A percentile compares a stretch with the other conserved stretches of the same genome.
phyloP scores from a whole-genome alignment of 2,888 invertebrate species.

The Notodonta ziczac region DNA sequence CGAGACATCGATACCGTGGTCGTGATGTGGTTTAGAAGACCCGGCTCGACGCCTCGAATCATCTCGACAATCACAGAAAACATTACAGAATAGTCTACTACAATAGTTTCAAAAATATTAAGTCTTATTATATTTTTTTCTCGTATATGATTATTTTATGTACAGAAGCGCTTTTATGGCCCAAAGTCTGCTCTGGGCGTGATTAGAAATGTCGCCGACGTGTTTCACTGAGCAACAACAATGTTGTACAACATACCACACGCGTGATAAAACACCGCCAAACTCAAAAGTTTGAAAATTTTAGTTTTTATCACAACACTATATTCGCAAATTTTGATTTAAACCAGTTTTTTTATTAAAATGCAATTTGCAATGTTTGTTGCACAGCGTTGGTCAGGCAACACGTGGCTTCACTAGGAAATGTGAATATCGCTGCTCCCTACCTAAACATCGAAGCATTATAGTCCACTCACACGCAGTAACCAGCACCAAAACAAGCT shows the following conservation, averaged over 20 bases:
- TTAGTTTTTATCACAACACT: too few species aligned
- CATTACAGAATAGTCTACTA: slow-evolving; percentile 53
- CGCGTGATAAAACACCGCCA: too few species aligned
- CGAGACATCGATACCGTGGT: not conserved
- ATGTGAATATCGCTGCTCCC: slow-evolving; percentile 42
- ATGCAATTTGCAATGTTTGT: too few species aligned
- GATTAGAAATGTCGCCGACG: slow-evolving; percentile 21
- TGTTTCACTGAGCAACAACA: slow-evolving; percentile 3
- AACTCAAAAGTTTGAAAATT: too few species aligned
- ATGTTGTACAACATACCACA: not conserved
- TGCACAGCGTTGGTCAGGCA: not conserved
- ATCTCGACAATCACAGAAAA: slow-evolving; percentile 45
- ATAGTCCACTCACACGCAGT: slow-evolving; percentile 13
- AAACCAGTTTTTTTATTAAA: too few species aligned
- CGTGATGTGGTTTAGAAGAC: not conserved
- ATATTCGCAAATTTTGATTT: too few species aligned
- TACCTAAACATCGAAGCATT: slow-evolving; percentile 37
- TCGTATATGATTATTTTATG: slow-evolving; percentile 56
- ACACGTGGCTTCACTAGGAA: slow-evolving; percentile 25
- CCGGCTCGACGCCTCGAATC: slow-evolving; percentile 7
- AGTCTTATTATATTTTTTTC: slow-evolving; percentile 60
- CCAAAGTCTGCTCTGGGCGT: slow-evolving; percentile 38
- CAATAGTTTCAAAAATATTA: slow-evolving; percentile 76
- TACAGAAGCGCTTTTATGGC: slow-evolving; percentile 54
- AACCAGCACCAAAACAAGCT: too few species aligned